A percentile compares a stretch with the other conserved stretches of the same genome.
Conservation (phyloP, 2,113 vertebrate genomes). For the Rhinopomastus cyanomelas region DNA sequence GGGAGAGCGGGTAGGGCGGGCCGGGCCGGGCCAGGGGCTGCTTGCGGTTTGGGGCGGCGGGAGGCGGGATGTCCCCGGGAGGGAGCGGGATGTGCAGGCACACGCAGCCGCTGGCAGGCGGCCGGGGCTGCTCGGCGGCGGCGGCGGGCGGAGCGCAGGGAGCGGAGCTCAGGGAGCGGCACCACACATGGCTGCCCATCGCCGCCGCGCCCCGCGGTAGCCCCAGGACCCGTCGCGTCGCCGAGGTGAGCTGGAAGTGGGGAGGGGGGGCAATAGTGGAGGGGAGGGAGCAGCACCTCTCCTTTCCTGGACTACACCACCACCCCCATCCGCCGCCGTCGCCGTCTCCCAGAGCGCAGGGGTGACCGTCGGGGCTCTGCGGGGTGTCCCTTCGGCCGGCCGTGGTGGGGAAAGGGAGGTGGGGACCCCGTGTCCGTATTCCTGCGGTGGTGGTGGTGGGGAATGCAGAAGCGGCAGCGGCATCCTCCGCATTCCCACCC, state of each 20-base stretch:
- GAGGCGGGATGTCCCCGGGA: slow-evolving; percentile 42
- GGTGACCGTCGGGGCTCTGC: background rate
- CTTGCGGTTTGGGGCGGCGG: background rate
- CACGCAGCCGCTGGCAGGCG: slow-evolving; percentile 63
- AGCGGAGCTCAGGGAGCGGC: background rate
- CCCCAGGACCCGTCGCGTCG: background rate
- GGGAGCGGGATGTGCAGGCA: slow-evolving; percentile 52
- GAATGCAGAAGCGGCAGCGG: background rate
- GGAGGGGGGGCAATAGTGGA: no score
- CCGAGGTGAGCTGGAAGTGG: slow-evolving; percentile 36
- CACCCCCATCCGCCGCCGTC: no score
- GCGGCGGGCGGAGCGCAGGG: background rate
- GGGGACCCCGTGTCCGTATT: background rate
- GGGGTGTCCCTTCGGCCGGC: background rate
- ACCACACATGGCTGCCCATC: slow-evolving; percentile 18
- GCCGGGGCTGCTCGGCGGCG: slow-evolving; percentile 40
- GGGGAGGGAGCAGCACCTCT: background rate
- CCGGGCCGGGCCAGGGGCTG: slow-evolving; percentile 3
- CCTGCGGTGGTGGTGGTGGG: background rate
- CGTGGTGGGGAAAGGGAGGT: background rate
- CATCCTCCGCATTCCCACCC: background rate
- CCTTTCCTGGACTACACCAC: no score
- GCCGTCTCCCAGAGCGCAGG: background rate
- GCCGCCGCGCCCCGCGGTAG: background rate
- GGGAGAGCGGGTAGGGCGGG: no score